Conservation (phyloP, 2,888 invertebrate genomes). For the Drosophila paramelanica region DNA sequence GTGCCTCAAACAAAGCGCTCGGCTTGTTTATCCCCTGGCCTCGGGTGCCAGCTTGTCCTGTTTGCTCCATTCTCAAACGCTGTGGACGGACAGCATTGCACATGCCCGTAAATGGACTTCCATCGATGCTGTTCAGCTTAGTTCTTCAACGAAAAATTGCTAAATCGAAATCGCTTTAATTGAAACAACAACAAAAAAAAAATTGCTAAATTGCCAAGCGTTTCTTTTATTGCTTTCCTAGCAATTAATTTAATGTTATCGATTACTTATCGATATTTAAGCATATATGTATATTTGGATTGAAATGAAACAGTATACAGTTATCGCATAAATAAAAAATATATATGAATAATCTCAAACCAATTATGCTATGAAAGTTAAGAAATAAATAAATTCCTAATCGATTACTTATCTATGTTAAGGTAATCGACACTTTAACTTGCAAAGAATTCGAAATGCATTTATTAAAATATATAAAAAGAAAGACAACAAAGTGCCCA, state of each 20-base stretch:
- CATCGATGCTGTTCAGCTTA: slow-evolving; percentile 7
- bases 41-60: slow-evolving; percentile 10
- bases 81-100: slow-evolving; percentile 19
- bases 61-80: slow-evolving; percentile 19
- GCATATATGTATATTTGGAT: background rate
- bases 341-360: no score
- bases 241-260: background rate
- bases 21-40: slow-evolving; percentile 31
- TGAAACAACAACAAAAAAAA: background rate
- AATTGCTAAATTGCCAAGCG: background rate
- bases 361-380: no score
- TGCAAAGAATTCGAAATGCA: no score
- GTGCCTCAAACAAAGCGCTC: slow-evolving; percentile 35
- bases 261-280: slow-evolving; percentile 3
- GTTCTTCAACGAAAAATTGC: slow-evolving; percentile 13
- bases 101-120: slow-evolving; percentile 17
- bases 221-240: background rate
- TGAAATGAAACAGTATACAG: no score
- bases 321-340: no score
- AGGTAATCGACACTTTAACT: no score
- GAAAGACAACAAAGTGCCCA: no score
- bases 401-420: no score
- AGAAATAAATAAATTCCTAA: no score
- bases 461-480: no score
- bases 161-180: background rate